Conservation (phyloP, 2,113 vertebrate species). For the Cebidichthys violaceus region DNA sequence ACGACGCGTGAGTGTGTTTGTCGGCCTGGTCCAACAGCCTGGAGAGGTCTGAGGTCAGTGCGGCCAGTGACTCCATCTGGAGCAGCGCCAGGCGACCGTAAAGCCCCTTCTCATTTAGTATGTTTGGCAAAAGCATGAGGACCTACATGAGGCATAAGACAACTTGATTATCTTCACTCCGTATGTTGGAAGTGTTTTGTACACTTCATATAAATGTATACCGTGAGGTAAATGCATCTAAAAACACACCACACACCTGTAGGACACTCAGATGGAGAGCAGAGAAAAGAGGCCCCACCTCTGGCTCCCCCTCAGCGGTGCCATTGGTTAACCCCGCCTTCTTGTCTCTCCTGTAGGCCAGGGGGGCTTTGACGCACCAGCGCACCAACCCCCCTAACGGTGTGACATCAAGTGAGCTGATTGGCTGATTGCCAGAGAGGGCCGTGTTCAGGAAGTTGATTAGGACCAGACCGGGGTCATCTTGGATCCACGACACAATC, state of each 20-base stretch:
- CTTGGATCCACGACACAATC: constrained; percentile 94
- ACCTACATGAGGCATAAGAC: constrained; percentile 83
- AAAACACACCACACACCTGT: constrained; percentile 90
- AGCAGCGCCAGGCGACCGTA: constrained; percentile 93
- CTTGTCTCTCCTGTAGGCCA: constrained; percentile 88
- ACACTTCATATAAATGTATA: neutral
- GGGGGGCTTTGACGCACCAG: constrained; percentile 95
- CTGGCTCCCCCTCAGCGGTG: constrained; percentile 58
- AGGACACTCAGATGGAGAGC: constrained; percentile 95
- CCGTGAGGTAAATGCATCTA: neutral
- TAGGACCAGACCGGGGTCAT: constrained; percentile 92
- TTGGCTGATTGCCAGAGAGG: constrained; percentile 89
- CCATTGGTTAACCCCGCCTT: constrained; percentile 84
- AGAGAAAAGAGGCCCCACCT: constrained; percentile 88
- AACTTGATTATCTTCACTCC: neutral
- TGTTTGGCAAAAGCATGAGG: constrained; percentile 89
- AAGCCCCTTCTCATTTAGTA: constrained; percentile 94
- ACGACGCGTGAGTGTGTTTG: constrained; percentile 89
- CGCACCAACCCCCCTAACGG: constrained; percentile 91
- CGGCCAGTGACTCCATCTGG: constrained; percentile 91
- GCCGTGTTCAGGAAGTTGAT: constrained; percentile 95
- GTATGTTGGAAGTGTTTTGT: neutral
- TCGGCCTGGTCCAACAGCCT: constrained; percentile 89
- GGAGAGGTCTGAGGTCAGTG: constrained; percentile 78
- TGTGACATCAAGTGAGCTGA: constrained; percentile 93